A percentile compares a stretch with the other conserved stretches of the same genome.
phyloP scores from a whole-genome alignment of 2,888 invertebrate genomes.

The Lacanobia oleracea region DNA sequence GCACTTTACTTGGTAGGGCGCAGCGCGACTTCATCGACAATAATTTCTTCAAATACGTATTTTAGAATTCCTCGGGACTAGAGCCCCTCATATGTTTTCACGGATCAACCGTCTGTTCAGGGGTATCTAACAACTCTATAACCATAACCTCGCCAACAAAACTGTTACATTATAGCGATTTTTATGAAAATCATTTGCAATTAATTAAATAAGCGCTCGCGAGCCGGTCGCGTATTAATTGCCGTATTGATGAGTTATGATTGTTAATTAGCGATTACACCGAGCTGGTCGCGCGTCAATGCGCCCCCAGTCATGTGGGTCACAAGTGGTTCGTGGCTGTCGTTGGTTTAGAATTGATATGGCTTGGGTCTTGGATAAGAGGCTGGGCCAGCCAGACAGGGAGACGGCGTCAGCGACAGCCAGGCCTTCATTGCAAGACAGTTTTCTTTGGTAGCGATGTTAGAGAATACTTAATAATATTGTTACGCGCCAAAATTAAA shows the following conservation, averaged over 20 bases:
- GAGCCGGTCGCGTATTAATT: constrained; percentile 79
- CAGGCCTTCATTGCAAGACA: too few relatives aligned
- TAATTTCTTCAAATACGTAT: too few relatives aligned
- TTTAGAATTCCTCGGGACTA: too few relatives aligned
- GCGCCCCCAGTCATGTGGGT: constrained; percentile 46
- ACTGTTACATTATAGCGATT: constrained; percentile 78
- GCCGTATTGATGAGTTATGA: constrained; percentile 86
- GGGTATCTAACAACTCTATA: constrained; percentile 51
- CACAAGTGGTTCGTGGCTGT: constrained; percentile 2
- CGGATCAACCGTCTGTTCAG: not conserved
- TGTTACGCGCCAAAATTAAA: too few relatives aligned
- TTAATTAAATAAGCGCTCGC: constrained; percentile 80
- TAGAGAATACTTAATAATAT: too few relatives aligned
- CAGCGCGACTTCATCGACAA: too few relatives aligned
- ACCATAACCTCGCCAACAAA: constrained; percentile 52
- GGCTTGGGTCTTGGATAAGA: not conserved
- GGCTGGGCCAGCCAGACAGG: too few relatives aligned
- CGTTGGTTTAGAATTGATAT: not conserved
- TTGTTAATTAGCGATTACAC: constrained; percentile 85
- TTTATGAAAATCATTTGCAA: constrained; percentile 83
- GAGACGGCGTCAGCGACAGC: too few relatives aligned
- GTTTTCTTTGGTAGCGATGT: too few relatives aligned
- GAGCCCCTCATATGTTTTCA: too few relatives aligned
- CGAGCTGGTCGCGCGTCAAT: constrained; percentile 69
- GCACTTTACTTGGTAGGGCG: too few relatives aligned